A percentile compares a stretch with the other conserved stretches of the same genome.
Conservation (phyloP, 2,888 invertebrate genomes). For the Ferrisia virgata region DNA sequence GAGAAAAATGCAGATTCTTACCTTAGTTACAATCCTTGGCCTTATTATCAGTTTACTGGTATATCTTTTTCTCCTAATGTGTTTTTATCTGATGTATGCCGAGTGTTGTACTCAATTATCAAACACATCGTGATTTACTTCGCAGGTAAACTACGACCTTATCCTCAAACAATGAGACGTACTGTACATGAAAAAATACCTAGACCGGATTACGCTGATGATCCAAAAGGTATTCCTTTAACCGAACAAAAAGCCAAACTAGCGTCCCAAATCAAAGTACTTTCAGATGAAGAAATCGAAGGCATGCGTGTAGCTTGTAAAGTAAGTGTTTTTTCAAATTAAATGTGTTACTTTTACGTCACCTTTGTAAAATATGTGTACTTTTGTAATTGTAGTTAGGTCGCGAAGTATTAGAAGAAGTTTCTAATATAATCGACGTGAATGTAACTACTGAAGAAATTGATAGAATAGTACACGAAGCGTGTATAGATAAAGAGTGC, state of each 20-base stretch:
- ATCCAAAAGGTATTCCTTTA: slow-evolving; percentile 79
- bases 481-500: slow-evolving; percentile 86
- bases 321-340: slow-evolving; percentile 53
- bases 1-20: slow-evolving; percentile 29
- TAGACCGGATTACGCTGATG: slow-evolving; percentile 94
- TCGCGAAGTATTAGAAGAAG: slow-evolving; percentile 81
- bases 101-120: neutral
- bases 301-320: slow-evolving; percentile 88
- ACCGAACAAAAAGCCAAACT: slow-evolving; percentile 80
- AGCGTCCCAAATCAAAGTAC: slow-evolving; percentile 78
- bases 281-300: slow-evolving; percentile 95
- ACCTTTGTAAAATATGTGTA: neutral
- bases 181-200: slow-evolving; percentile 77
- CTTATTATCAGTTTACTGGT: slow-evolving; percentile 57
- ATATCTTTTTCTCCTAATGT: too few relatives aligned
- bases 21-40: slow-evolving; percentile 73
- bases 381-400: slow-evolving; percentile 60
- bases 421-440: slow-evolving; percentile 80
- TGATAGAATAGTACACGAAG: slow-evolving; percentile 86
- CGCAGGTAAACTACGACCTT: slow-evolving; percentile 78
- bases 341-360: neutral
- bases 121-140: too few relatives aligned
- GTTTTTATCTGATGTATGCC: neutral
- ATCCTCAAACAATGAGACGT: slow-evolving; percentile 71
- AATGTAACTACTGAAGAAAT: slow-evolving; percentile 97